Base-by-base conservation (phyloP, 2,797 vertebrate genomes). In the Aphelocoma californica region DNA sequence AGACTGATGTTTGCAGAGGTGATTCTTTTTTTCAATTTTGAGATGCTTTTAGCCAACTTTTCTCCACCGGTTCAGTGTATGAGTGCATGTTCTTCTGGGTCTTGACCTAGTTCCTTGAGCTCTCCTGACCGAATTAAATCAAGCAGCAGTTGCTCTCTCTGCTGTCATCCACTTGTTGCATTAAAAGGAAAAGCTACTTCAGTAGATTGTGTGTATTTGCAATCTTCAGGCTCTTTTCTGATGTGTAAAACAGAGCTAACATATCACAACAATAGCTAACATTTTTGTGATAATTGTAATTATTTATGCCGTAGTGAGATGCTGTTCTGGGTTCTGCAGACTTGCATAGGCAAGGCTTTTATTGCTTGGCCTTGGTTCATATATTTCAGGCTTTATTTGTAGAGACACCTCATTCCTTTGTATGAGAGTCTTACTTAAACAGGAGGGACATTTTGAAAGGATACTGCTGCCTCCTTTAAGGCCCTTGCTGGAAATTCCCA, bases 61-160 rank as follows among this genome's bases (percentile, higher is more conserved):
- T 56, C 51, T 78, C 26, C 47, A 3, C 29, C 57, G 74, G 32
- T 67, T 90, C 34, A 34, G 31, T 50, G 23, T 75, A 40, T 25
- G 56, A 60, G 50, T 42, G 29, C 17, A 6, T 73, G 47, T 65
- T 83, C 89, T 93, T 80, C 75, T 91, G 82, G 51, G 70, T 69
- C 82, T 83, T 95, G 73, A 86, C 77, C 86, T 88, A 67, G 58
- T 92, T 91, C 56, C 44, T 67, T 60, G 70, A 86, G 70, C 64
- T 84, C 70, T 84, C 79, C 83, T 88, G 87, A 75, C 75, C 2
- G 2, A 79, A 50, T 70, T 88, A 53, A 74, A 79, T 69, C 54
- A 60, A 81, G 26, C 34, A 48, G 34, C 25, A 34, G 19, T 88
- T 86, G 66, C 32, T 70, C 3, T 86, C 61, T 85, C 28, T 84